Evolutionary conservation across 2,888 invertebrate species (phyloP).

Genomic region (Dione juno): DNA sequence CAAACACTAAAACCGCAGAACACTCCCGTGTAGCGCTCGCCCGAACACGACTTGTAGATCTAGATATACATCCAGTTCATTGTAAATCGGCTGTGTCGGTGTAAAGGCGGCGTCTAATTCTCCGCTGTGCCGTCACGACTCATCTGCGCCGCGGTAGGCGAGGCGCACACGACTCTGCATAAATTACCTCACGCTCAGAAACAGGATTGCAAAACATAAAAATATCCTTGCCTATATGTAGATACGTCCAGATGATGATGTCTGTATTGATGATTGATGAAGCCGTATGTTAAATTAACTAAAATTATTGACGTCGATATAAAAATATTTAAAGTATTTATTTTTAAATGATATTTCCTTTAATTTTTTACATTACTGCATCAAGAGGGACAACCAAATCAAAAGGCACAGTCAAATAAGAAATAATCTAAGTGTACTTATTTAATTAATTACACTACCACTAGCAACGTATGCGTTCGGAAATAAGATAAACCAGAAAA

Average conservation of each 20-base stretch:
- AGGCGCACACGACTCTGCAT: slow-evolving; percentile 71
- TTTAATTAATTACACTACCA: slow-evolving; percentile 13
- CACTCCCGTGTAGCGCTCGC: slow-evolving; percentile 17
- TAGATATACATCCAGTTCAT: slow-evolving; percentile 35
- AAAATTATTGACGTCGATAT: background rate
- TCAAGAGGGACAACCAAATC: no score
- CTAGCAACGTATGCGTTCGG: slow-evolving; percentile 6
- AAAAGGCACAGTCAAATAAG: background rate
- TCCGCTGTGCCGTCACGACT: slow-evolving; percentile 65
- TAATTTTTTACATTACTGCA: no score
- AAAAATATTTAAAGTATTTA: no score
- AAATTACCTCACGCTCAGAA: slow-evolving; percentile 62
- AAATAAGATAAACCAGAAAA: slow-evolving; percentile 27
- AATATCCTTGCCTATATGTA: slow-evolving; percentile 13
- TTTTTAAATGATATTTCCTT: background rate
- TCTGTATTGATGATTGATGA: slow-evolving; percentile 23
- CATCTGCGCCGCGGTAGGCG: slow-evolving; percentile 51
- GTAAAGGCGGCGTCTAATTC: slow-evolving; percentile 59
- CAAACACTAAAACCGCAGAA: slow-evolving; percentile 25
- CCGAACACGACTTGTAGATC: slow-evolving; percentile 29
- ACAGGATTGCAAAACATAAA: slow-evolving; percentile 43
- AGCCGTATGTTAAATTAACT: background rate
- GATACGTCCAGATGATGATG: slow-evolving; percentile 13
- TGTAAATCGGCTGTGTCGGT: slow-evolving; percentile 39
- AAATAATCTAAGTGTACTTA: background rate